Evolutionary conservation across 2,797 vertebrate genomes (phyloP).

Genomic region (Momotus momota): DNA sequence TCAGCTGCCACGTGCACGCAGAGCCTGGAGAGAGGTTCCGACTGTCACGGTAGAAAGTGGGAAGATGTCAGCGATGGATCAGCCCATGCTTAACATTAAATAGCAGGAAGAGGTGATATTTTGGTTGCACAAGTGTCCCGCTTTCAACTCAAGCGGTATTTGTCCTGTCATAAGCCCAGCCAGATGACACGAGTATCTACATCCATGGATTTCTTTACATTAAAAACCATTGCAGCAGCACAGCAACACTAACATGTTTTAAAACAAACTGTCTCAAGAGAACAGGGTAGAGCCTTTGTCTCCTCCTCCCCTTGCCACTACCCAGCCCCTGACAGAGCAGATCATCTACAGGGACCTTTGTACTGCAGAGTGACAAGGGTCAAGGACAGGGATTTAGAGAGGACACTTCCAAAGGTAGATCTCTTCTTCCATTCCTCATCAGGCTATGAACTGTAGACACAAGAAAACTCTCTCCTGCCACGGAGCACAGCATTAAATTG

Average conservation of each 20-base stretch:
- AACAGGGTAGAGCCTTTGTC: neutral
- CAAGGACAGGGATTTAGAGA: neutral
- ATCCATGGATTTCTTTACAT: neutral
- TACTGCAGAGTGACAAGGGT: too few relatives aligned
- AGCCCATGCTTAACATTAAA: neutral
- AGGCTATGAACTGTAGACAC: neutral
- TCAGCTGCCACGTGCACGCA: neutral
- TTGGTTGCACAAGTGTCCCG: neutral
- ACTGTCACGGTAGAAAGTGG: rapidly evolving
- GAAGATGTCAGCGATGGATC: neutral
- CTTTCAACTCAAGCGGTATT: neutral
- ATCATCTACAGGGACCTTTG: neutral
- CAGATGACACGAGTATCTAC: neutral
- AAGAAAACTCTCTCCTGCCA: neutral
- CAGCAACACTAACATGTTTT: neutral
- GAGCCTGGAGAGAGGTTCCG: neutral
- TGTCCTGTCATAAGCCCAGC: neutral
- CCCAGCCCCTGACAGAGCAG: neutral
- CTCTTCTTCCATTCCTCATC: neutral
- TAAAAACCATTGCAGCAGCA: neutral
- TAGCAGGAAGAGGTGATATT: neutral
- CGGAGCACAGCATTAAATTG: neutral
- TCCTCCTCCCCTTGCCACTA: neutral
- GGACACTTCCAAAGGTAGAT: neutral
- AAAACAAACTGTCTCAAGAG: neutral